Evolutionary conservation across 1,140 invertebrate genomes (phyloP), one percentile per base, ranked within the genome.

Genomic region (Nasonia vitripennis): DNA sequence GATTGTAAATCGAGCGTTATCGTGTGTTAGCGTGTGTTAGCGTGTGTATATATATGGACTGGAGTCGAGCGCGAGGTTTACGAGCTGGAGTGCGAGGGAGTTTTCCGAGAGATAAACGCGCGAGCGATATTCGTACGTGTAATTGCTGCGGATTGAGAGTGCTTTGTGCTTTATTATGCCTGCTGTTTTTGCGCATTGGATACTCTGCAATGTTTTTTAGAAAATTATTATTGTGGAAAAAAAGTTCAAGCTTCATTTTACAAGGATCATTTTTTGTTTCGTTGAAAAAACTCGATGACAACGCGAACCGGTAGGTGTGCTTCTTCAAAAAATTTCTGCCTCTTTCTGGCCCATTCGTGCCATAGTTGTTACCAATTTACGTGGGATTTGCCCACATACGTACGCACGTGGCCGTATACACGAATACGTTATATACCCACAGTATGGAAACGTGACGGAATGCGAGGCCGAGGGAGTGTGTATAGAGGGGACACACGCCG

Each of bases 381-480:
- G 27, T 27, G 27, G 27, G 27, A 27, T 27, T 27, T 27, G 27
- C 27, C 27, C 27, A 27, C 27, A 27, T 27, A 27, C 27, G 27
- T 27, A 62, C 48, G 14, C 14, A 17, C 14, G 48, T 17, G 14
- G 48, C 11, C 14, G 48, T 51, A 27, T 27, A 51, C 10, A 51
- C 12, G 48, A 51, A 51, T 51, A 62, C 14, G 3, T 12, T 62
- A 45, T 45, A 45, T 45, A 45, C 41, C 41, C 41, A 62, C 17
- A 62, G 55, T 14, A 55, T 78, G 41, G 12, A 78, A 51, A 78
- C 75, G 75, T 78, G 75, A 78, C 45, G 75, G 75, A 78, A 78
- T 78, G 75, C 75, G 75, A 48, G 45, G n/a, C 20, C 75, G 45
- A 78, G n/a, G 20, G 73, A n/a, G 4, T 17, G 5, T 3, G 7